phyloP scores from a whole-genome alignment of 2,113 vertebrate species.

The Anolis carolinensis region DNA sequence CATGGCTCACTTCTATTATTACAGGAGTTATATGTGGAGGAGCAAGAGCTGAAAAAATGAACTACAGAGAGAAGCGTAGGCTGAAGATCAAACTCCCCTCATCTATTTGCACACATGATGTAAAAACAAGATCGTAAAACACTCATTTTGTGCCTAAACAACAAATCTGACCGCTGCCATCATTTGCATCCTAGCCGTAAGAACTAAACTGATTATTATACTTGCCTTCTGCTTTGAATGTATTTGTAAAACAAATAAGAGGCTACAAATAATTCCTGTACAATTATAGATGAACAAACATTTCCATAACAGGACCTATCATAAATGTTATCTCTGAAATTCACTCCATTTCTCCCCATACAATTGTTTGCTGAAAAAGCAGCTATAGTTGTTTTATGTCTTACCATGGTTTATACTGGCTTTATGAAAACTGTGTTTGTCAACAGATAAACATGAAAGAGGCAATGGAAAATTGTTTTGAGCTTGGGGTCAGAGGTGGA shows the following conservation, averaged over 20 bases:
- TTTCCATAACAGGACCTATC: neutral
- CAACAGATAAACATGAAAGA: neutral
- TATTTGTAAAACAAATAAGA: neutral
- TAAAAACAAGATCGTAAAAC: neutral
- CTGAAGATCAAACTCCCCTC: too few species aligned
- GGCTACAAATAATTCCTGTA: neutral
- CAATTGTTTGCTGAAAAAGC: slow-evolving; percentile 26
- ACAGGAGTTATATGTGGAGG: too few species aligned
- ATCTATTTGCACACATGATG: too few species aligned
- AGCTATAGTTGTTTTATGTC: neutral
- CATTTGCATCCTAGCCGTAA: slow-evolving; percentile 10
- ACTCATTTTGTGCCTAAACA: neutral
- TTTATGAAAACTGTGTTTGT: neutral
- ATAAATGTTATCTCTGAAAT: neutral
- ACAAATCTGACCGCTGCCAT: neutral
- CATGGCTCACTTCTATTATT: too few species aligned
- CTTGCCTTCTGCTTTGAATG: slow-evolving; percentile 9
- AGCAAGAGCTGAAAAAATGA: too few species aligned
- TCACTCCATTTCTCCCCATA: neutral
- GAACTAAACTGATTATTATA: slow-evolving; percentile 9
- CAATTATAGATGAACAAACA: neutral
- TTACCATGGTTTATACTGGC: neutral
- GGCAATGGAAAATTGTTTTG: neutral
- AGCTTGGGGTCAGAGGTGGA: neutral
- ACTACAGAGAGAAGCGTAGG: too few species aligned